Evolutionary conservation across 2,113 vertebrate species (phyloP).

Genomic region (Notiomystis cincta): DNA sequence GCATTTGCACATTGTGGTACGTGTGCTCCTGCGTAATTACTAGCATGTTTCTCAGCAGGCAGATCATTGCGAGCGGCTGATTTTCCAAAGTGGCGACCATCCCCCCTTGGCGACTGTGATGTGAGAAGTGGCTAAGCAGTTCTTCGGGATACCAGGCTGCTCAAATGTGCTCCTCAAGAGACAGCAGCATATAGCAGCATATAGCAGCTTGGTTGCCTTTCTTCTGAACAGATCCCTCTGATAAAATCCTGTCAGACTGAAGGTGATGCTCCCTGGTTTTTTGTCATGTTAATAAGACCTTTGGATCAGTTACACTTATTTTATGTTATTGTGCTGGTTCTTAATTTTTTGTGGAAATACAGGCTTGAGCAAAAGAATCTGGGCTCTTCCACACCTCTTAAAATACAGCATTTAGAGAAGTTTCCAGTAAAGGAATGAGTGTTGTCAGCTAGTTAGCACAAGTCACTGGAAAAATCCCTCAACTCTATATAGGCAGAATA

Average conservation of each 20-base stretch:
- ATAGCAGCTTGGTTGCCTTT: not conserved
- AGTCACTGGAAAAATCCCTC: conserved; percentile 41
- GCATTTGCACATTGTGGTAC: rapidly evolving
- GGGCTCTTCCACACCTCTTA: conserved; percentile 40
- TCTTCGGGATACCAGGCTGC: not conserved
- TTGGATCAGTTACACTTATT: not conserved
- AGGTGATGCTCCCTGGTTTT: not conserved
- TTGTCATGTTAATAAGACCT: not conserved
- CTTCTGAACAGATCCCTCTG: rapidly evolving
- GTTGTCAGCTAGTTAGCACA: conserved; percentile 67
- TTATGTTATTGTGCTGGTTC: not conserved
- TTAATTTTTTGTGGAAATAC: conserved; percentile 47
- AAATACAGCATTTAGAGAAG: not conserved
- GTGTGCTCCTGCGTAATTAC: not conserved
- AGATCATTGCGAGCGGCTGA: not conserved
- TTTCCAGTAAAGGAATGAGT: conserved; percentile 50
- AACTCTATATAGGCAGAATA: conserved; percentile 42
- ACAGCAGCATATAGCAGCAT: rapidly evolving
- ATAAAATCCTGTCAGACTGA: not conserved
- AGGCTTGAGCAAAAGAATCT: conserved; percentile 31
- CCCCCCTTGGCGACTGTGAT: rapidly evolving
- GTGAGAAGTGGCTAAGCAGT: not conserved
- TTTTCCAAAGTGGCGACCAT: not conserved
- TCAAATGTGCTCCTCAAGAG: not conserved
- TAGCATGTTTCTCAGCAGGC: not conserved